Evolutionary conservation across 2,797 vertebrate genomes (phyloP).

Genomic region (Garrulus glandarius): DNA sequence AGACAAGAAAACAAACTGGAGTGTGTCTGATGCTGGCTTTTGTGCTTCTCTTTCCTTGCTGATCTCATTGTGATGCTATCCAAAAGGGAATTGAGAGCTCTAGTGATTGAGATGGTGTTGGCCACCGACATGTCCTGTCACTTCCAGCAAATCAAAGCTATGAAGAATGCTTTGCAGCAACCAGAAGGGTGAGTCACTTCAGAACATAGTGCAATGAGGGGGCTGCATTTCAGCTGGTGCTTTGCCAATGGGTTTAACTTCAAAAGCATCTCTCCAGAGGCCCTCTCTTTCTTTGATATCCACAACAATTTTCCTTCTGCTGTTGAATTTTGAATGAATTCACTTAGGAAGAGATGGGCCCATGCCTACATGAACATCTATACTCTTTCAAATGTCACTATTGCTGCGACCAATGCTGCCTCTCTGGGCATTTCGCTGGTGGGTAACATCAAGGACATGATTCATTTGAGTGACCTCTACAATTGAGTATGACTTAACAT

Average conservation of each 20-base stretch:
- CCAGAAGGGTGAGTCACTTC: conserved; percentile 87
- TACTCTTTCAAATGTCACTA: neutral
- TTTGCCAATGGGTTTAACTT: neutral
- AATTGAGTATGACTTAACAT: neutral
- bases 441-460: neutral
- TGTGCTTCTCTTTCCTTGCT: conserved; percentile 34
- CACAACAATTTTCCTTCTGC: neutral
- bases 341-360: neutral
- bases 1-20: conserved; percentile 9
- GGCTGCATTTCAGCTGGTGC: neutral
- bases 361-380: neutral
- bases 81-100: conserved; percentile 86
- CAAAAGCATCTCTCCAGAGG: neutral
- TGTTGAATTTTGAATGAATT: conserved; percentile 1
- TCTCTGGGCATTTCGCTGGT: neutral
- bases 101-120: conserved; percentile 97
- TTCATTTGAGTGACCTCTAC: neutral
- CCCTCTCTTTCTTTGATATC: neutral
- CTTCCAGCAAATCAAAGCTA: conserved; percentile 96
- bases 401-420: neutral
- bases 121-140: conserved; percentile 98
- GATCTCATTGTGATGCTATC: neutral
- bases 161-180: conserved; percentile 92
- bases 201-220: neutral
- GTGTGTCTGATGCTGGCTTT: conserved; percentile 21